phyloP scores from a whole-genome alignment of 2,113 vertebrate species.

The Garra rufa region DNA sequence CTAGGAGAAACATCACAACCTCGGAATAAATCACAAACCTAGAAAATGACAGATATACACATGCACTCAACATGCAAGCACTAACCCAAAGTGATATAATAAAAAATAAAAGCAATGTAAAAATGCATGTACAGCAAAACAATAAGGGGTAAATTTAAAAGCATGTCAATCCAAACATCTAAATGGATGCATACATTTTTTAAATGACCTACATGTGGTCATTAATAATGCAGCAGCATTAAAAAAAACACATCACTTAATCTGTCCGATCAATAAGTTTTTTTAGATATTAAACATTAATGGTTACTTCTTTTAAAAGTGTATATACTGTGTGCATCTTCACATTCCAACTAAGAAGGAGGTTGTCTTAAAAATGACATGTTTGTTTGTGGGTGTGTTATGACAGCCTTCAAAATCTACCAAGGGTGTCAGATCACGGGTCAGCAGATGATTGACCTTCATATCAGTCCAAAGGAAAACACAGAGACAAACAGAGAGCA shows the following conservation, averaged over 20 bases:
- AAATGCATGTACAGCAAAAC: background rate
- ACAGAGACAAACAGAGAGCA: background rate
- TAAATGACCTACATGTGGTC: conserved; percentile 5
- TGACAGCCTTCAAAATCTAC: conserved; percentile 23
- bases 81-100: background rate
- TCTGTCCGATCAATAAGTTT: conserved; percentile 30
- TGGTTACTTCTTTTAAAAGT: background rate
- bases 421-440: conserved; percentile 11
- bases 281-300: conserved; percentile 17
- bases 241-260: conserved; percentile 14
- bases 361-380: background rate
- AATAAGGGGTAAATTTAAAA: background rate
- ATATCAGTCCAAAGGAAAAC: conserved; percentile 9
- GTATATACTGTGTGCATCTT: background rate
- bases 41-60: background rate
- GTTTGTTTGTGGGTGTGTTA: conserved; percentile 8
- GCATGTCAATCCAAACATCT: background rate
- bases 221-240: conserved; percentile 42
- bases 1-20: background rate
- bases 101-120: background rate
- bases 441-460: conserved; percentile 11
- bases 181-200: conserved; percentile 21
- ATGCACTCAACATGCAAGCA: background rate
- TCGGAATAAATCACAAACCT: background rate
- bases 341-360: background rate